Evolutionary conservation across 2,888 invertebrate species (phyloP).

Genomic region (Margaritifera margaritifera): DNA sequence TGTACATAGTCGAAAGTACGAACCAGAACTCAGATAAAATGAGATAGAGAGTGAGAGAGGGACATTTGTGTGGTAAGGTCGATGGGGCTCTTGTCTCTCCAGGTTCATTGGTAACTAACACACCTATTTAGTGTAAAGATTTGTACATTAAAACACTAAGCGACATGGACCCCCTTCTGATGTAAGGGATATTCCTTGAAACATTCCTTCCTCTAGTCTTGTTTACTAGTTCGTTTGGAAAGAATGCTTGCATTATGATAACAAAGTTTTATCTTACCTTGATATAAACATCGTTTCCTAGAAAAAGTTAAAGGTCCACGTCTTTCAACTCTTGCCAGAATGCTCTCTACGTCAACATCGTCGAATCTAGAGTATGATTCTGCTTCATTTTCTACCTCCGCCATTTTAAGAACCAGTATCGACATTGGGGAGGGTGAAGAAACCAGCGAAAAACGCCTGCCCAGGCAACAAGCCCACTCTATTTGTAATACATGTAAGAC

Average conservation of each 20-base stretch:
- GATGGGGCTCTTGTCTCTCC: too few species aligned
- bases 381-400: constrained; percentile 39
- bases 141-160: too few species aligned
- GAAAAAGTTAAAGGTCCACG: constrained; percentile 43
- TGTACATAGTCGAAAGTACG: too few species aligned
- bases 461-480: constrained; percentile 11
- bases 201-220: not conserved
- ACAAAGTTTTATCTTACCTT: constrained; percentile 40
- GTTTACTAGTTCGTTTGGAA: not conserved
- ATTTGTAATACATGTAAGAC: not conserved
- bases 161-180: too few species aligned
- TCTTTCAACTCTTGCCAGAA: constrained; percentile 46
- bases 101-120: too few species aligned
- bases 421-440: constrained; percentile 5
- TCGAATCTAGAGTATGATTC: constrained; percentile 37
- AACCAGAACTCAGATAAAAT: too few species aligned
- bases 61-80: too few species aligned
- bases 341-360: constrained; percentile 50
- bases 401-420: constrained; percentile 25
- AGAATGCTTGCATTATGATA: not conserved
- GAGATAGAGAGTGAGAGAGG: too few species aligned
- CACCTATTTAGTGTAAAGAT: too few species aligned
- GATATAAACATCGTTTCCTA: constrained; percentile 39
- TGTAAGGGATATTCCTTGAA: too few species aligned
- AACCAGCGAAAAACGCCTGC: constrained; percentile 9